phyloP scores from a whole-genome alignment of 2,888 invertebrate genomes.

The Eristalinus sepulchralis region DNA sequence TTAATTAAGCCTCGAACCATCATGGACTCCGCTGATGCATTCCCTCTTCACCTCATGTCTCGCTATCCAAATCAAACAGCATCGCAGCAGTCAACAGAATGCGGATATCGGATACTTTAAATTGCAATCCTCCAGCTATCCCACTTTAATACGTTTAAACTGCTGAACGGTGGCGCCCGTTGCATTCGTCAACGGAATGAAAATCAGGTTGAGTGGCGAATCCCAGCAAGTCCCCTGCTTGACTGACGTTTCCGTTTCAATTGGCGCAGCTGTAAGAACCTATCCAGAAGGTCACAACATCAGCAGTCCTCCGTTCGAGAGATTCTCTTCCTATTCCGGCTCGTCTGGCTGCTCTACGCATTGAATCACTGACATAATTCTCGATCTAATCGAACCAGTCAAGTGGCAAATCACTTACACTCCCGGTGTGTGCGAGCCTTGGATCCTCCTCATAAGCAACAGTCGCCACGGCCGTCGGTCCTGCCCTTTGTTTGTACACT shows the following conservation, averaged over 20 bases:
- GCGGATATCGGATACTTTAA: no score
- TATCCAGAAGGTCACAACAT: conserved; percentile 1
- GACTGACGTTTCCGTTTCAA: conserved; percentile 21
- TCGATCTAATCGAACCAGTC: conserved; percentile 75
- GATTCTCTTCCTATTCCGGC: conserved; percentile 1
- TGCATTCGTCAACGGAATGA: background rate
- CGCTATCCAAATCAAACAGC: no score
- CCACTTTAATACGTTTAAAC: background rate
- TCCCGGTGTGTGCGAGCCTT: conserved; percentile 74
- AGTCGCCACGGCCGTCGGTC: conserved; percentile 45
- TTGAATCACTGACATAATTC: conserved; percentile 24
- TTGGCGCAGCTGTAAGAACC: background rate
- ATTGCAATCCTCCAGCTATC: no score
- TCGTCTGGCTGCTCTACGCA: conserved; percentile 23
- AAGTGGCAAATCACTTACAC: conserved; percentile 79
- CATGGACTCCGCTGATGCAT: no score
- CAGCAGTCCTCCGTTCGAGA: conserved; percentile 4
- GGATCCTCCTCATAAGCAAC: conserved; percentile 51
- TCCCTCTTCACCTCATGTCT: no score
- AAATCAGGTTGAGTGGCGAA: background rate
- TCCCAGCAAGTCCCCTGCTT: background rate
- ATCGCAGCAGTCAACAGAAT: no score
- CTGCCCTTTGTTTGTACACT: conserved; percentile 61
- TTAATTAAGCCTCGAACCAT: background rate
- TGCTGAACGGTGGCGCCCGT: background rate